Conservation (phyloP, 2,888 invertebrate genomes). For the Liposcelis brunnea region DNA sequence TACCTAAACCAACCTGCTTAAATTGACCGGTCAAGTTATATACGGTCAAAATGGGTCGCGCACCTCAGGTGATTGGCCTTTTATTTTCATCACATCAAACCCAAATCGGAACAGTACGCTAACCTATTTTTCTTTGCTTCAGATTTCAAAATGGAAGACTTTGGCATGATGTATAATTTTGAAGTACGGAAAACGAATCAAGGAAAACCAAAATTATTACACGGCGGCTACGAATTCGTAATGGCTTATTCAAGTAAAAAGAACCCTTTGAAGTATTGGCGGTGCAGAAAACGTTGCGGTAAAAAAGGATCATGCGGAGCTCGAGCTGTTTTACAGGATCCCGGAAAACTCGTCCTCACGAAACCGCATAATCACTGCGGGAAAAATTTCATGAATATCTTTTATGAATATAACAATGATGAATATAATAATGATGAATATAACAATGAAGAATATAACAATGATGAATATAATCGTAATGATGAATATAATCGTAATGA, state of each 20-base stretch:
- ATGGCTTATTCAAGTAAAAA: neutral
- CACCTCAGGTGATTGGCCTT: too few species aligned
- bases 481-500: too few species aligned
- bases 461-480: too few species aligned
- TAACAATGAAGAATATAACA: too few species aligned
- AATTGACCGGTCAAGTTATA: too few species aligned
- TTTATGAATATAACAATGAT: too few species aligned
- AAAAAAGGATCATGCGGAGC: neutral
- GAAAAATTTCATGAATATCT: neutral
- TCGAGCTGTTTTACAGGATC: neutral
- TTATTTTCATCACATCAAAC: too few species aligned
- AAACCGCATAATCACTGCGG: neutral
- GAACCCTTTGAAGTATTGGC: conserved; percentile 1
- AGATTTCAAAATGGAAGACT: neutral
- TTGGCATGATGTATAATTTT: neutral
- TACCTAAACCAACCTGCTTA: too few species aligned
- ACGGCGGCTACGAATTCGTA: conserved; percentile 3
- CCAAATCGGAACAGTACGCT: too few species aligned
- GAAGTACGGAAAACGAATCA: neutral
- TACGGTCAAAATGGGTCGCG: too few species aligned
- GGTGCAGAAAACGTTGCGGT: neutral
- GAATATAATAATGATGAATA: too few species aligned
- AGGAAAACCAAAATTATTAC: conserved; percentile 5
- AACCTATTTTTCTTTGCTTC: too few species aligned
- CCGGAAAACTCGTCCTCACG: neutral